These are phyloP conservation scores for Octopus sinensis DNA, from an alignment of 1,140 invertebrate species.

Conservation along the genomic window DNA sequence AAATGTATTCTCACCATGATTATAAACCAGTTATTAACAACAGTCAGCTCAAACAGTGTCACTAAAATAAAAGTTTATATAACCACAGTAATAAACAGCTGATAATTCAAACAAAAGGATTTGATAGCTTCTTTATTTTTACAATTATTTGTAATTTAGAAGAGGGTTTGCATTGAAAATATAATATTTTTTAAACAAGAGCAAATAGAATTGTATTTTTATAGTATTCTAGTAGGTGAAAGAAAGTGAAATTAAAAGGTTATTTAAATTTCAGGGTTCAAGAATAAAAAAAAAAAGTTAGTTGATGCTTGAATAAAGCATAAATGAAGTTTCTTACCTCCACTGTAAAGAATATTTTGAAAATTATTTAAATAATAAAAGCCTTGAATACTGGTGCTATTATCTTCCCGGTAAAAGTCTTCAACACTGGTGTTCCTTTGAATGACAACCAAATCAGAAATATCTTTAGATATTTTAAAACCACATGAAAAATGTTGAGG, in stretches of 20 bases:
- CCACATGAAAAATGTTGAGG: too few relatives aligned
- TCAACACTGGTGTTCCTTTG: constrained; percentile 78
- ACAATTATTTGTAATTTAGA: too few relatives aligned
- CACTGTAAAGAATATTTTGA: constrained; percentile 61
- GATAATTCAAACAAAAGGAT: constrained; percentile 3
- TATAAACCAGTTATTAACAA: constrained; percentile 84
- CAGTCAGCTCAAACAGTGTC: constrained; percentile 85
- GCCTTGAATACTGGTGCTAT: constrained; percentile 65
- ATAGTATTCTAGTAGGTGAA: too few relatives aligned
- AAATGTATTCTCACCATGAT: constrained; percentile 74
- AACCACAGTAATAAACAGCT: constrained; percentile 16
- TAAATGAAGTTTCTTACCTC: constrained; percentile 43
- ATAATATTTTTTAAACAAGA: too few relatives aligned
- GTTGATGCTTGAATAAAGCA: too few relatives aligned
- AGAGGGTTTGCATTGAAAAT: neutral
- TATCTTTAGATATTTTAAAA: too few relatives aligned
- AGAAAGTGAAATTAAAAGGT: too few relatives aligned
- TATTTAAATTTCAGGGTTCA: too few relatives aligned
- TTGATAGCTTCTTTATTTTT: neutral
- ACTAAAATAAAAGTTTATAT: constrained; percentile 59
- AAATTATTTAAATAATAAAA: constrained; percentile 89
- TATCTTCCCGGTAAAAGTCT: constrained; percentile 76
- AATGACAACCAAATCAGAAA: constrained; percentile 5
- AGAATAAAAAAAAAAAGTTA: too few relatives aligned
- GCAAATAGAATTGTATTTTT: too few relatives aligned